Evolutionary conservation across 2,888 invertebrate genomes (phyloP).

Genomic region (Lamellibrachia satsuma): DNA sequence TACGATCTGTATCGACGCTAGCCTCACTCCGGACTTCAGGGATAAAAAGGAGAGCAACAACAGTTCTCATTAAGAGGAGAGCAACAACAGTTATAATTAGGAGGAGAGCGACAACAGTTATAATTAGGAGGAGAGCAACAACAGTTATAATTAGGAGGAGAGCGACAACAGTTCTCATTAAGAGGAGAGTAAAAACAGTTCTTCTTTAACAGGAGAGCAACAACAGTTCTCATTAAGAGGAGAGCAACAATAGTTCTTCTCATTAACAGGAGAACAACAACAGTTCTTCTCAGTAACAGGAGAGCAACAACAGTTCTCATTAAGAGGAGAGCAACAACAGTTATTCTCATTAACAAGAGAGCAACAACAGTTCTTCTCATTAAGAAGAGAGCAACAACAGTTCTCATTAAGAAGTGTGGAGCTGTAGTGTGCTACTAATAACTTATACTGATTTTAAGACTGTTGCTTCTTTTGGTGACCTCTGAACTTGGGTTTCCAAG

Average conservation of each 20-base stretch:
- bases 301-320: background rate
- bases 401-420: too few relatives aligned
- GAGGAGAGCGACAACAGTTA: background rate
- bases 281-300: background rate
- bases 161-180: background rate
- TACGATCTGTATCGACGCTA: too few relatives aligned
- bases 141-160: background rate
- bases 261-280: background rate
- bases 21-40: too few relatives aligned
- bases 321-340: background rate
- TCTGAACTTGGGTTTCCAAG: too few relatives aligned
- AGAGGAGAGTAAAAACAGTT: background rate
- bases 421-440: background rate
- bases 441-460: too few relatives aligned
- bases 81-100: background rate
- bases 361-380: background rate
- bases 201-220: too few relatives aligned
- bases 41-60: too few relatives aligned
- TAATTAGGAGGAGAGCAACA: background rate
- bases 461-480: too few relatives aligned
- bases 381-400: background rate
- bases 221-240: background rate
- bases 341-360: background rate
- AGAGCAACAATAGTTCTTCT: background rate
- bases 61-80: background rate